Percentiles rank a stretch among this genome's conserved stretches.
Evolutionary conservation across 1,140 invertebrate species (phyloP).

Genomic region (Mactra quadrangularis): DNA sequence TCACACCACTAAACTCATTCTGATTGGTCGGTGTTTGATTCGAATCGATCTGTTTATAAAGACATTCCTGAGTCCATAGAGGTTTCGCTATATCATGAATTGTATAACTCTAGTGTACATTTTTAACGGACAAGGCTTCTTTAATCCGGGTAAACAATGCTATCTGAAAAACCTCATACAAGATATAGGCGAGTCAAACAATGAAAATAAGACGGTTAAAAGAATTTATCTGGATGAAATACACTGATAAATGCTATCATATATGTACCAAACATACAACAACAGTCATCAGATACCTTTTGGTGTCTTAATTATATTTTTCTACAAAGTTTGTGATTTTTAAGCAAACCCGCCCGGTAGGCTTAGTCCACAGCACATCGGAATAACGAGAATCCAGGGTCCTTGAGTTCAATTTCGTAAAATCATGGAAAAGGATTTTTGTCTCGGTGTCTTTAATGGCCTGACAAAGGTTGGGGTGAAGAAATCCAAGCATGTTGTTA

Average conservation of each 20-base stretch:
- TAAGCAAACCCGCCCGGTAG: too few species aligned
- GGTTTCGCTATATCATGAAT: neutral
- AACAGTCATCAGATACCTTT: too few species aligned
- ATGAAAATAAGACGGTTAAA: constrained; percentile 39
- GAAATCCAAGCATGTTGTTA: too few species aligned
- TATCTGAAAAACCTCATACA: constrained; percentile 44
- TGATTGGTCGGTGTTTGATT: constrained; percentile 20
- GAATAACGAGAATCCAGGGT: too few species aligned
- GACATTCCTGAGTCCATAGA: constrained; percentile 30
- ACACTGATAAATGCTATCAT: neutral
- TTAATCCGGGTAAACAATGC: constrained; percentile 51
- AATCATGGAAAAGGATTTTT: too few species aligned
- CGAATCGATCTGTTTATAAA: constrained; percentile 43
- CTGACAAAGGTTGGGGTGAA: too few species aligned
- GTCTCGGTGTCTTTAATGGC: too few species aligned
- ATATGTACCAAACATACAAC: too few species aligned
- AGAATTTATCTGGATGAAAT: neutral
- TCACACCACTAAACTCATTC: constrained; percentile 25
- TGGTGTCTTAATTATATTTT: too few species aligned
- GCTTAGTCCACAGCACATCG: too few species aligned
- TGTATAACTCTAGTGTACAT: constrained; percentile 28
- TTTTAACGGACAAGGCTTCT: constrained; percentile 36
- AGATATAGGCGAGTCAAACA: constrained; percentile 41
- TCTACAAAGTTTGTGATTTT: too few species aligned
- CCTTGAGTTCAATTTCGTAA: too few species aligned